Evolutionary conservation across 2,113 vertebrate species (phyloP).

Genomic region (Lepus europaeus): DNA sequence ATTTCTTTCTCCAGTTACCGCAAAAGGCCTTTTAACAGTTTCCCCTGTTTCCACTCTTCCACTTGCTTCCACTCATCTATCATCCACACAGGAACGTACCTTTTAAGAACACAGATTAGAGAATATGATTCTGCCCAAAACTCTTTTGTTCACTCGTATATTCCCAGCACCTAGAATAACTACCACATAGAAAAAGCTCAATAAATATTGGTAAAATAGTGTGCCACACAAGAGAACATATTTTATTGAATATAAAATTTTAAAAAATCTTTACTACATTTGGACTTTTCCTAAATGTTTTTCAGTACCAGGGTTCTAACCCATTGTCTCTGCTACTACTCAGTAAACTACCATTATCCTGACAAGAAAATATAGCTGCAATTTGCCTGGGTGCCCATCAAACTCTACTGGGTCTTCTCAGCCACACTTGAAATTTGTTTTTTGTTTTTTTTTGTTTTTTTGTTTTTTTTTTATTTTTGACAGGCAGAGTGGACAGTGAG

Average conservation of each 20-base stretch:
- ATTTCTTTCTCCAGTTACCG: not conserved
- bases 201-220: not conserved
- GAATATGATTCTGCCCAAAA: constrained; percentile 1
- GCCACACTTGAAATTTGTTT: constrained; percentile 1
- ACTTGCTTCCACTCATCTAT: not conserved
- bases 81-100: not conserved
- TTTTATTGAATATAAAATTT: not conserved
- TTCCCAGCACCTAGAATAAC: not conserved
- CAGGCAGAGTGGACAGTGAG: no score
- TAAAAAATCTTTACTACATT: not conserved
- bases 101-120: constrained; percentile 23
- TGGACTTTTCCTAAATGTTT: not conserved
- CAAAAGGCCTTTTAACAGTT: not conserved
- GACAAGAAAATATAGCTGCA: constrained; percentile 35
- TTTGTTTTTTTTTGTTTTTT: no score
- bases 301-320: not conserved
- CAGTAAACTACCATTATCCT: not conserved
- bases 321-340: constrained; percentile 18
- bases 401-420: constrained; percentile 1
- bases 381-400: not conserved
- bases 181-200: not conserved
- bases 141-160: constrained; percentile 13
- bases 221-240: not conserved
- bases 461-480: no score
- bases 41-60: not conserved